Base-by-base conservation (phyloP, 2,888 invertebrate species). In the Drosophila barbarae region DNA sequence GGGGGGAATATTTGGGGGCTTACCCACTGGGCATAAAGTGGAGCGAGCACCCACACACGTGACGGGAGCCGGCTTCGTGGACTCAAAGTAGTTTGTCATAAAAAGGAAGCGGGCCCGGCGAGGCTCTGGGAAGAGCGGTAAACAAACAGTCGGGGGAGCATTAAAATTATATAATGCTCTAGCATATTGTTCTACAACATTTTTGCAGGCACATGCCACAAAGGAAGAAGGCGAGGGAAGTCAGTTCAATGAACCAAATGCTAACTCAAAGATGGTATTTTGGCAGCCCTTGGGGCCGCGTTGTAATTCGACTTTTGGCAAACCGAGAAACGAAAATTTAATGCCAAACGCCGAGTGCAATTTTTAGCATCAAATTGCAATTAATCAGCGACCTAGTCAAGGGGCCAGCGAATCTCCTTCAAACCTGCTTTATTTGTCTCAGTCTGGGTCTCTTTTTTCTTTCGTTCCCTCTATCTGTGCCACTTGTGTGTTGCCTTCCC, bases 281-380 rank as follows among this genome's bases (percentile, higher is more conserved):
- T 68, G 59, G 68, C 68, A 67, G 13, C 35, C 39, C 52, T 38
- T 65, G 21, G 35, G 30, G 21, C 12, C 35, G 36, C 18, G 30
- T 47, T 67, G 56, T 36, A 35, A 38, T 47, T 57, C 32, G 32
- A 36, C 32, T 58, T 49, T 66, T 66, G 57, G 67, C 57, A 64
- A 41, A 1, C 36, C 63, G 21, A 41, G 41, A n/a, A 35, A 47
- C 15, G 18, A 44, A 54, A 67, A 67, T 57, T 64, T 77, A 76
- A 66, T 65, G 63, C 56, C 46, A 41, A 38, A 39, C 13, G 12
- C 26, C 38, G 44, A 34, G 41, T 61, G 73, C 79, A 82, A 79
- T 80, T 80, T 78, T 82, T 80, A 82, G 79, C 79, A 82, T 80
- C 75, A 82, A 80, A 80, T 80, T 73, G 79, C 72, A 82, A 80